phyloP scores from a whole-genome alignment of 2,888 invertebrate species.

The Anthrax anthrax region DNA sequence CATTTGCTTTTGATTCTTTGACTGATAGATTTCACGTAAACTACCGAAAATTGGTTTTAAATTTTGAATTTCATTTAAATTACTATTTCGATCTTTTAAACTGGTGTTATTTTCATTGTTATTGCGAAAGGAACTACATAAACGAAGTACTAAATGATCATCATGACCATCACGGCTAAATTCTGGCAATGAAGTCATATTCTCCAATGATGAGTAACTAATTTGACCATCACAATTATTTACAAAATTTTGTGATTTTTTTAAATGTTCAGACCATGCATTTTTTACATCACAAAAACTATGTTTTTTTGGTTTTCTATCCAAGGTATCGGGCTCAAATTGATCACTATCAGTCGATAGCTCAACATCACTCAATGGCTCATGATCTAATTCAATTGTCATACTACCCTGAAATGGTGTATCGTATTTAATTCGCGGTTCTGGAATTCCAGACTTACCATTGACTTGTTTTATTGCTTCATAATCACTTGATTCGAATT shows the following conservation, averaged over 20 bases:
- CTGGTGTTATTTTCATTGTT: slow-evolving; percentile 20
- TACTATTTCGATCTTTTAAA: not conserved
- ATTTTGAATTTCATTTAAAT: slow-evolving; percentile 14
- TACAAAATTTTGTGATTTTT: slow-evolving; percentile 33
- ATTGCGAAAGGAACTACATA: slow-evolving; percentile 57
- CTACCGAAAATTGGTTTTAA: slow-evolving; percentile 41
- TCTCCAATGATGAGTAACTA: slow-evolving; percentile 17
- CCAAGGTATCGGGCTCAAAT: slow-evolving; percentile 76
- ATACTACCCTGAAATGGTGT: slow-evolving; percentile 57
- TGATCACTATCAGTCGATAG: slow-evolving; percentile 46
- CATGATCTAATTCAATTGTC: slow-evolving; percentile 71
- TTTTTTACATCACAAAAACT: slow-evolving; percentile 33
- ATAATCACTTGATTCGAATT: slow-evolving; percentile 15
- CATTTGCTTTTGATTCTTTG: slow-evolving; percentile 38
- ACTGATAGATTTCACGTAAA: slow-evolving; percentile 60
- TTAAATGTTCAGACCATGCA: slow-evolving; percentile 41
- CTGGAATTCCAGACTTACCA: not conserved
- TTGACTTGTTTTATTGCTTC: slow-evolving; percentile 17
- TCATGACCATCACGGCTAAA: slow-evolving; percentile 21
- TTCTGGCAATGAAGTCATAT: slow-evolving; percentile 23
- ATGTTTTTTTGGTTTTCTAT: slow-evolving; percentile 54
- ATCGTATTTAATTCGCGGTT: slow-evolving; percentile 41
- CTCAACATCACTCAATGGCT: slow-evolving; percentile 64
- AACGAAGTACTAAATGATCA: slow-evolving; percentile 46
- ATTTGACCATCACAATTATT: slow-evolving; percentile 19